phyloP scores from a whole-genome alignment of 37 sponge, comb jelly and placozoan species.

The Ianthella basta region DNA sequence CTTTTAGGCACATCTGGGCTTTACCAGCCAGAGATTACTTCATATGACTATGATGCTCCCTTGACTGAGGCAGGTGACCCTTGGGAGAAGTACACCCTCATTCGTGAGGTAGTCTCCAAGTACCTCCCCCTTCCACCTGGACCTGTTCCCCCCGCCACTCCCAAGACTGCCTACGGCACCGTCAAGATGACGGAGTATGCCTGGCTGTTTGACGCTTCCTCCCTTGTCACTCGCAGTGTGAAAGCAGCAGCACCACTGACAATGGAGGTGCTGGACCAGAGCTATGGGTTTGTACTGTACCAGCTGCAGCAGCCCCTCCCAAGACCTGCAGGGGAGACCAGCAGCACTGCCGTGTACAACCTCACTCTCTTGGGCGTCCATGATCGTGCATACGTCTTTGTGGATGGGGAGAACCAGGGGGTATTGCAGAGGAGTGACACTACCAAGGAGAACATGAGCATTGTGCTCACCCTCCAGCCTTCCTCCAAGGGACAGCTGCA shows the following conservation, averaged over 20 bases:
- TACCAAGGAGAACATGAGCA: conserved; percentile 6
- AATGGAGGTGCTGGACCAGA: conserved; percentile 83
- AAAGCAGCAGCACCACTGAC: conserved; percentile 43
- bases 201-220: conserved; percentile 42
- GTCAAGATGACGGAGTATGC: conserved; percentile 53
- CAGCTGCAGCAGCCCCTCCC: background rate
- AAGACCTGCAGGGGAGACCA: background rate
- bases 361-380: conserved; percentile 55
- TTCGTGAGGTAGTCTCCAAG: conserved; percentile 68
- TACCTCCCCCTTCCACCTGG: conserved; percentile 45
- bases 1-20: background rate
- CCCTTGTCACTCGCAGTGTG: conserved; percentile 12
- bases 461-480: conserved; percentile 23
- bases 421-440: conserved; percentile 35
- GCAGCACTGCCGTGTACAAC: background rate
- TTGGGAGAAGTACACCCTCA: conserved; percentile 75
- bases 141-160: conserved; percentile 37
- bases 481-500: conserved; percentile 28
- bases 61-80: conserved; percentile 91
- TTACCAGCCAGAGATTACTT: conserved; percentile 73
- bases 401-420: conserved; percentile 51
- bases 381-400: conserved; percentile 78
- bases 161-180: conserved; percentile 76
- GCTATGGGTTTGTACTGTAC: conserved; percentile 86
- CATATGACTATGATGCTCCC: conserved; percentile 98